These are phyloP conservation scores for Perodicticus potto DNA, from an alignment of 2,797 vertebrate species.

Conservation along the genomic window DNA sequence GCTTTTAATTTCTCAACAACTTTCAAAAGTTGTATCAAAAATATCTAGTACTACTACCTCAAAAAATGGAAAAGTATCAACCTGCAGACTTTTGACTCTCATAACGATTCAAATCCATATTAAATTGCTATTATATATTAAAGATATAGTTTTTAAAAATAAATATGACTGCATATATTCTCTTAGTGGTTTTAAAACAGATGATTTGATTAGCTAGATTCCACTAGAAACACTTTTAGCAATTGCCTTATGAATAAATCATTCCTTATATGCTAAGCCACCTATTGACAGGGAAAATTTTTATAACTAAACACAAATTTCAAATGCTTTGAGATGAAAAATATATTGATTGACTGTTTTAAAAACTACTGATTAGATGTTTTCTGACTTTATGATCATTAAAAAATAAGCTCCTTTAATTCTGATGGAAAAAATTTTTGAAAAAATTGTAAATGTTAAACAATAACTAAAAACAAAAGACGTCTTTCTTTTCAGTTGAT, in stretches of 20 bases:
- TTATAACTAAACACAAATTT: constrained; percentile 7
- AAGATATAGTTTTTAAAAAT: neutral
- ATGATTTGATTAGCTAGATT: neutral
- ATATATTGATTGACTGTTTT: constrained; percentile 1
- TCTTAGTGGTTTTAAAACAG: constrained; percentile 29
- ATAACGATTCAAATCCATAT: neutral
- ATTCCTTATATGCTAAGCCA: neutral
- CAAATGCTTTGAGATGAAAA: constrained; percentile 23
- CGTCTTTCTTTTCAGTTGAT: neutral
- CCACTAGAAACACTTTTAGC: neutral
- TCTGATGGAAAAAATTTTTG: neutral
- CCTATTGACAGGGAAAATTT: neutral
- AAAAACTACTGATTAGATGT: constrained; percentile 5
- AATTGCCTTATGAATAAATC: neutral
- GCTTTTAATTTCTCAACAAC: neutral
- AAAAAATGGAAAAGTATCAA: neutral
- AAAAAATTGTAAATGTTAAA: constrained; percentile 27
- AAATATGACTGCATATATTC: neutral
- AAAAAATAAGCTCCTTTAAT: constrained; percentile 31
- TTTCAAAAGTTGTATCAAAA: constrained; percentile 22
- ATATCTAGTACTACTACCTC: neutral
- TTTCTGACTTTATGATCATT: constrained; percentile 5
- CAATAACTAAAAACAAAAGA: neutral
- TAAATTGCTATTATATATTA: neutral
- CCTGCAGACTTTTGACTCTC: neutral